These are phyloP conservation scores for Spodoptera littoralis DNA, from an alignment of 2,888 invertebrate genomes.

Conservation along the genomic window DNA sequence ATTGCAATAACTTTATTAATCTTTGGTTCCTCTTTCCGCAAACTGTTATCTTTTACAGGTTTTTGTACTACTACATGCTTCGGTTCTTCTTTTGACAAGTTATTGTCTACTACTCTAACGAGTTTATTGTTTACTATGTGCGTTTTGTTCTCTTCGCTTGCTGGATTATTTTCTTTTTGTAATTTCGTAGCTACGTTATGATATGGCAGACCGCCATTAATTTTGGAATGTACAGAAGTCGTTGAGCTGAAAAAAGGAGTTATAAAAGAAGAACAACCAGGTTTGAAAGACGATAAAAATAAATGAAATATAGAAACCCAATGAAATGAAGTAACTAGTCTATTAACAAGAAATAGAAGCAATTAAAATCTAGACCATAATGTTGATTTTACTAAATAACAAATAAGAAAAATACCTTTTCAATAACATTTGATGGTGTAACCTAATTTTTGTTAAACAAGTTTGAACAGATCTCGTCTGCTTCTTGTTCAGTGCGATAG, in stretches of 20 bases:
- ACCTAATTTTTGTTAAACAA: constrained; percentile 76
- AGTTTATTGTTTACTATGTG: constrained; percentile 23
- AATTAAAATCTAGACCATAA: constrained; percentile 1
- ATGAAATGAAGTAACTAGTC: constrained; percentile 2
- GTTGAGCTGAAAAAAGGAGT: constrained; percentile 73
- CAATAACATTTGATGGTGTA: constrained; percentile 80
- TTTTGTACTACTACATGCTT: constrained; percentile 45
- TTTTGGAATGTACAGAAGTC: constrained; percentile 74
- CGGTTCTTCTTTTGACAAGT: constrained; percentile 70
- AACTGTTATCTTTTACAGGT: constrained; percentile 75
- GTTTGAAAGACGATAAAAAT: constrained; percentile 12
- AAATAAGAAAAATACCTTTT: constrained; percentile 74
- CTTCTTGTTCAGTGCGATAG: constrained; percentile 81
- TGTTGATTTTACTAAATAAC: not conserved
- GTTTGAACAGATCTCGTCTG: constrained; percentile 78
- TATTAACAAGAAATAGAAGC: constrained; percentile 23
- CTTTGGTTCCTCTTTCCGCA: constrained; percentile 62
- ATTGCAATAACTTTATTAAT: constrained; percentile 21
- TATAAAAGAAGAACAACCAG: constrained; percentile 50
- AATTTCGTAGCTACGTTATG: constrained; percentile 64
- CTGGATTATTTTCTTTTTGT: constrained; percentile 82
- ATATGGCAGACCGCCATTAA: constrained; percentile 58
- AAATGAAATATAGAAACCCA: constrained; percentile 26
- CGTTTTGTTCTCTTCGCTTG: constrained; percentile 63
- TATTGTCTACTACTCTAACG: constrained; percentile 69